Evolutionary conservation across 2,113 vertebrate species (phyloP).

Genomic region (Carollia perspicillata): DNA sequence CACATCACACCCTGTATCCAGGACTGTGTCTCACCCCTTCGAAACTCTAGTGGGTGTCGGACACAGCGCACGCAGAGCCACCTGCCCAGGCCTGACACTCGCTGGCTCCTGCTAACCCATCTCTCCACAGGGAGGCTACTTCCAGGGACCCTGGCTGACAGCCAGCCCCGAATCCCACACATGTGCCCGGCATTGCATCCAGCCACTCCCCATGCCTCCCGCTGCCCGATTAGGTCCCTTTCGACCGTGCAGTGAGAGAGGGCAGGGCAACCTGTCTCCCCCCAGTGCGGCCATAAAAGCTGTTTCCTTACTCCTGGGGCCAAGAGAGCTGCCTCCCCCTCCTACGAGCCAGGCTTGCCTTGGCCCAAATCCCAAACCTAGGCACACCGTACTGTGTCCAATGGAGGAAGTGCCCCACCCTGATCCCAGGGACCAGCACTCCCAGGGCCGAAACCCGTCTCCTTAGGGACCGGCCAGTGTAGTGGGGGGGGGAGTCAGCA

Average conservation of each 20-base stretch:
- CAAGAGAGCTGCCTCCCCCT: background rate
- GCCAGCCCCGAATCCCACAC: background rate
- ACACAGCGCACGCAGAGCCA: accelerated
- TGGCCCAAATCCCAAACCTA: background rate
- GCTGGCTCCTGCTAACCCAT: background rate
- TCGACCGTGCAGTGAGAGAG: background rate
- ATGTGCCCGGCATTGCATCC: accelerated
- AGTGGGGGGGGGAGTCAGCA: background rate
- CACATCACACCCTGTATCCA: background rate
- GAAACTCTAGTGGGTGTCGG: background rate
- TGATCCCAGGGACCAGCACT: background rate
- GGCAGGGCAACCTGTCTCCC: too few relatives aligned
- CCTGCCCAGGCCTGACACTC: accelerated
- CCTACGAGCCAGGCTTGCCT: background rate
- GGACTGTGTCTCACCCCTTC: background rate
- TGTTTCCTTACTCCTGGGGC: background rate
- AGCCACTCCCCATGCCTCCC: background rate
- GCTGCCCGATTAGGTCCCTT: background rate
- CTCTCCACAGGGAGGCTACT: accelerated
- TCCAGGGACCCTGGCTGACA: background rate
- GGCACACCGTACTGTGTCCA: background rate
- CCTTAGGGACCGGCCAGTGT: background rate
- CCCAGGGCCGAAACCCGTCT: accelerated
- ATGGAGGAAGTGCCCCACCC: background rate
- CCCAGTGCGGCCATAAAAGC: background rate